phyloP scores from a whole-genome alignment of 2,888 invertebrate species.

The Xylocampa areola region DNA sequence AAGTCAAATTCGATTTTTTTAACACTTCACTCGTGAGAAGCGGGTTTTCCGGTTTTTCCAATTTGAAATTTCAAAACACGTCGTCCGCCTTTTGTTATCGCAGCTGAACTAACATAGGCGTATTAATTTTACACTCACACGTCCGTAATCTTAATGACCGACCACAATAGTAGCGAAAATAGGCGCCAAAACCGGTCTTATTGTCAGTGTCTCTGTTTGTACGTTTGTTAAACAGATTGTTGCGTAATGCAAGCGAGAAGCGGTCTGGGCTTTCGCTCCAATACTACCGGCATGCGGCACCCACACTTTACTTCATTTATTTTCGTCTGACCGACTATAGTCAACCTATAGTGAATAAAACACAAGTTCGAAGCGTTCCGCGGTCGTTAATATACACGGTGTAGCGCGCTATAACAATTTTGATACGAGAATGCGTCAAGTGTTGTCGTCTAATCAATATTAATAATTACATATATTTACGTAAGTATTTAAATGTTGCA shows the following conservation, averaged over 20 bases:
- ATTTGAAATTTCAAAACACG: constrained; percentile 68
- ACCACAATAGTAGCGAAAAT: constrained; percentile 78
- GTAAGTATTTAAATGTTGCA: background rate
- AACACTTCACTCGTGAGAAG: constrained; percentile 31
- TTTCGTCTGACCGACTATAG: constrained; percentile 70
- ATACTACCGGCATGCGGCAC: constrained; percentile 73
- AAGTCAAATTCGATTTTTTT: constrained; percentile 39
- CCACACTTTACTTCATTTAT: constrained; percentile 76
- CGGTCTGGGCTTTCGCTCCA: constrained; percentile 71
- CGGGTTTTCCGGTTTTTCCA: constrained; percentile 46
- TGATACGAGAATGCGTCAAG: constrained; percentile 52
- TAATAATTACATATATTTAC: background rate
- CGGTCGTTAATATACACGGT: constrained; percentile 64
- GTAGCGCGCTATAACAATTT: constrained; percentile 60
- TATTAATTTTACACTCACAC: constrained; percentile 72
- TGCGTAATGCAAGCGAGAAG: constrained; percentile 73
- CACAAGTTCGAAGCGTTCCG: constrained; percentile 63
- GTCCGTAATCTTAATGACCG: constrained; percentile 72
- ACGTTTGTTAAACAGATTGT: constrained; percentile 64
- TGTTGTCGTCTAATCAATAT: background rate
- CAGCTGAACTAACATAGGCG: constrained; percentile 76
- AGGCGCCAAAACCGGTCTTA: constrained; percentile 76
- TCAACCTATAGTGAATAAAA: constrained; percentile 61
- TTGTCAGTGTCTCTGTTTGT: constrained; percentile 62
- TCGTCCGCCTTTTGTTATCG: constrained; percentile 80